Base-by-base conservation (phyloP, 2,113 vertebrate species). In the Balaeniceps rex region DNA sequence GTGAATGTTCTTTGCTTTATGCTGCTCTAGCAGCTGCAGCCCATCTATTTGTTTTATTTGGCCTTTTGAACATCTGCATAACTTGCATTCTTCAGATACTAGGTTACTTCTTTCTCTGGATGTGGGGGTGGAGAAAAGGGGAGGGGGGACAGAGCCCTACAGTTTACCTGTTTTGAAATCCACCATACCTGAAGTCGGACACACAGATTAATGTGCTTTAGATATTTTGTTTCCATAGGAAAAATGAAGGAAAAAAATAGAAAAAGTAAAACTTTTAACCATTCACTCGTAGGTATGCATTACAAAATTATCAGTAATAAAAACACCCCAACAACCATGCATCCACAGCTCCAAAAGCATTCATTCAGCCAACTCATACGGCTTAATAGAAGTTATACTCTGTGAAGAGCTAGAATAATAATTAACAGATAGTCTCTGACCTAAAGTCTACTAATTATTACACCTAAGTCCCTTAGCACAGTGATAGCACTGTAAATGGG, bases 41-140 rank as follows among this genome's bases (percentile, higher is more conserved):
- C 76, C 88, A 97, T 97, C 92, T 97, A 96, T 95, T 97, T 97
- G 96, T 97, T 97, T 97, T 94, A 96, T 96, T 97, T 97, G 96
- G 97, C 97, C 93, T 97, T 97, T 87, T 96, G 90, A 97, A 97
- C 97, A 97, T 97, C 96, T 97, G 97, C 97, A 94, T 97, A 96
- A 96, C 97, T 97, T 68, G 79, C 96, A 97, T 97, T 97, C 97
- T 93, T 97, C 86, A 92, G 95, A 97, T 93, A 93, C 95, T 96
- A 93, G 93, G 92, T 96, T 97, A 95, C 83, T 97, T 66, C 93
- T 96, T 93, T 88, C 93, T 93, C 60, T 95, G 71, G 51, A 84
- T 88, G 82, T 92, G 88, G 92, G 94, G 66, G 96, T 94, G 92
- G 93, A 96, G 42, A 75, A 88, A n/a, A 78, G 42, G n/a, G 63